Base-by-base conservation (phyloP, 2,113 vertebrate species). In the Ammodytes marinus region DNA sequence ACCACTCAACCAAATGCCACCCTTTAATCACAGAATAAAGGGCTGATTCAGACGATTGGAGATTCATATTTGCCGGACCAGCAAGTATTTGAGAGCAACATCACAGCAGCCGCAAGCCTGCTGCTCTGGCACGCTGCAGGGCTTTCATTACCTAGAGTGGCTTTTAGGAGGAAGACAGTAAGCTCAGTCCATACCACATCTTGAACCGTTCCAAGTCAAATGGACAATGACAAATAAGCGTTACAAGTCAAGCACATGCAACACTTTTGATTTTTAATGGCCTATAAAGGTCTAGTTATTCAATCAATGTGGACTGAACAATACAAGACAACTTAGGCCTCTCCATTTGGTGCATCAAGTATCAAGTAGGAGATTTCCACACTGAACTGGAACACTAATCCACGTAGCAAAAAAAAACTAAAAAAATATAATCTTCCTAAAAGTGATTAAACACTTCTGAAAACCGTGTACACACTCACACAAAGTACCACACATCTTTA, bases 91-190 rank as follows among this genome's bases (percentile, higher is more conserved):
- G 92, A 95, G 90, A 94, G 86, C 58, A 49, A 84, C 72, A 83
- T 90, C 80, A 85, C 85, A 91, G 83, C 69, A 89, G 90, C 84
- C 71, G 72, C 77, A 79, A 67, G 78, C 67, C 75, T 69, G 49
- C 75, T 69, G 49, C 73, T 83, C 88, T 94, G 93, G 91, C 93
- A 91, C 88, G 84, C 87, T 54, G 70, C 73, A 52, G 43, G 27
- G 76, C 85, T 92, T 91, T 94, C 93, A 95, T 95, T 94, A 95
- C 87, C 76, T 77, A 90, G 87, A 95, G 93, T 94, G 94, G 91
- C 86, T 94, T 93, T 93, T 87, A 90, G 80, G 27, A 75, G 69
- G 74, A 74, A 84, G 79, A 80, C 52, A 60, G 35, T 82, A 69
- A 78, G 72, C 80, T 77, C 90, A 68, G 79, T 72, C 77, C 68